Percentiles rank a stretch among this genome's conserved stretches.
phyloP scores from a whole-genome alignment of 2,888 invertebrate species.

The Byasa hedistus region DNA sequence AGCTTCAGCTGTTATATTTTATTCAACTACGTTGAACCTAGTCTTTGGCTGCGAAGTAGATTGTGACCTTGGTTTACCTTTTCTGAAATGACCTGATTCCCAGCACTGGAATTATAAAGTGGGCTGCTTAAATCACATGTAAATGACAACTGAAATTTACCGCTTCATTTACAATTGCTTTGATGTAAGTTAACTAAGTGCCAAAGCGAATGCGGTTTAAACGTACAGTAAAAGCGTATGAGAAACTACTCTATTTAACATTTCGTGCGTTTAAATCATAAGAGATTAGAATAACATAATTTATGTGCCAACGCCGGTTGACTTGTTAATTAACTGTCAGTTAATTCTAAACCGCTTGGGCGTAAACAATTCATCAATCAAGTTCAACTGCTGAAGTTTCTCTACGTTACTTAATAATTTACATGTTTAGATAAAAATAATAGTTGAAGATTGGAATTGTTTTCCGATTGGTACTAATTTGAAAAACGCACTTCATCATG shows the following conservation, averaged over 20 bases:
- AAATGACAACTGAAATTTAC: not conserved
- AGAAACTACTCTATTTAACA: not conserved
- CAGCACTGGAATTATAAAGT: too few species aligned
- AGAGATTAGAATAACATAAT: slow-evolving; percentile 11
- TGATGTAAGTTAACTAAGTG: not conserved
- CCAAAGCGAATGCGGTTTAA: not conserved
- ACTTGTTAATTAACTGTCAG: slow-evolving; percentile 21
- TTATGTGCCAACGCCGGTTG: slow-evolving; percentile 5
- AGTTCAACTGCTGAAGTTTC: slow-evolving; percentile 9
- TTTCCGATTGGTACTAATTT: too few species aligned
- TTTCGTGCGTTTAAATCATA: slow-evolving; percentile 3
- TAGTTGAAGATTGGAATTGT: not conserved
- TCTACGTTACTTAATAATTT: not conserved
- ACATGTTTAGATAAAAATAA: not conserved
- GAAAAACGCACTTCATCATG: too few species aligned
- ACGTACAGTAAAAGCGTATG: not conserved
- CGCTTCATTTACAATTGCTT: not conserved
- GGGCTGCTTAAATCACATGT: too few species aligned
- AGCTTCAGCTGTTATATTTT: too few species aligned
- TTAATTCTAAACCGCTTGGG: not conserved
- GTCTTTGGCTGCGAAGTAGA: too few species aligned
- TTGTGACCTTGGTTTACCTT: too few species aligned
- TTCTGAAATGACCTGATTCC: too few species aligned
- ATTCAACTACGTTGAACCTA: too few species aligned
- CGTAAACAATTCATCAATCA: slow-evolving; percentile 15